phyloP scores from a whole-genome alignment of 30 jellyfish, hydroid and myxozoan species.

The Aurelia aurita complex sp. Pacific region DNA sequence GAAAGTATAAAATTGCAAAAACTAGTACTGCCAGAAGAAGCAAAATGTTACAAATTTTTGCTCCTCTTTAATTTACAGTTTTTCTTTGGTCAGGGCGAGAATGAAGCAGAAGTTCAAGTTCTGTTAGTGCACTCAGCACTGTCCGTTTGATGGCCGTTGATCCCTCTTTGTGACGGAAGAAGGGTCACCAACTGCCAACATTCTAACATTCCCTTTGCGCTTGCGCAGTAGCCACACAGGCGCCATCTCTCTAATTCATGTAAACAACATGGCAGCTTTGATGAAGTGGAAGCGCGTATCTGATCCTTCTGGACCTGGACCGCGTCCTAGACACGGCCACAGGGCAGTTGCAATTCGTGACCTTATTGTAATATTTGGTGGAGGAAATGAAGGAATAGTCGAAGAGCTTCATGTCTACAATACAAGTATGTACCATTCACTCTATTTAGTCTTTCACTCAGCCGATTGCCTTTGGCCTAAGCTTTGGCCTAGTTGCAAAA shows the following conservation, averaged over 20 bases:
- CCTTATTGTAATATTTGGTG: constrained; percentile 94
- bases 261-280: constrained; percentile 99
- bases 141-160: no score
- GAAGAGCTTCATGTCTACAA: constrained; percentile 97
- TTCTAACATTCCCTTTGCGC: constrained; percentile 30
- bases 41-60: no score
- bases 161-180: no score
- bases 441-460: background rate
- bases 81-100: no score
- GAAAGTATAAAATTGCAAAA: no score
- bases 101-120: no score
- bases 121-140: no score
- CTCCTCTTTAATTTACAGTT: no score
- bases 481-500: constrained; percentile 58
- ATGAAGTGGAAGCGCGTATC: constrained; percentile 99
- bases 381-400: constrained; percentile 99
- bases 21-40: no score
- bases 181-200: no score
- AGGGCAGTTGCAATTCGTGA: constrained; percentile 98
- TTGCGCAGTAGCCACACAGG: constrained; percentile 61
- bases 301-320: constrained; percentile 99
- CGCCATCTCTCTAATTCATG: constrained; percentile 81
- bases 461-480: constrained; percentile 56
- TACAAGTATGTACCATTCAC: constrained; percentile 75
- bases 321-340: constrained; percentile 99